phyloP scores from a whole-genome alignment of 2,113 vertebrate species.

The Natator depressus region DNA sequence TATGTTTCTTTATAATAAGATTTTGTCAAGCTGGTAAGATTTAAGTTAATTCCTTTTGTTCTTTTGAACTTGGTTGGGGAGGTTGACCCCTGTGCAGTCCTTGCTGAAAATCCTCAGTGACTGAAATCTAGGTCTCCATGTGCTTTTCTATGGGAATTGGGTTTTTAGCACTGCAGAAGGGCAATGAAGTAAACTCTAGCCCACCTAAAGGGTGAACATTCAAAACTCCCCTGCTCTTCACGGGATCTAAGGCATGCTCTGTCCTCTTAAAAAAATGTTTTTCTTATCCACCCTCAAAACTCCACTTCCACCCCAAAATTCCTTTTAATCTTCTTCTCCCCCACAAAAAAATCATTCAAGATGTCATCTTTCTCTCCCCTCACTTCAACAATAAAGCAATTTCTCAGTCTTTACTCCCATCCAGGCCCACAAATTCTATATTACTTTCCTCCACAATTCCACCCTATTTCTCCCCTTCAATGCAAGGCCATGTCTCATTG shows the following conservation, averaged over 20 bases:
- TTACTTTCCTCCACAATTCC: neutral
- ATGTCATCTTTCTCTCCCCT: neutral
- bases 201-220: neutral
- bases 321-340: neutral
- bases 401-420: neutral
- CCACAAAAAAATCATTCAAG: neutral
- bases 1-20: too few species aligned
- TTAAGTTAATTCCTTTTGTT: too few species aligned
- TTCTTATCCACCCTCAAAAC: neutral
- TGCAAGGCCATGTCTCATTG: neutral
- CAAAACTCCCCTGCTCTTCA: neutral
- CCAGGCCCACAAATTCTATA: neutral
- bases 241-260: neutral
- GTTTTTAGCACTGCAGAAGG: too few species aligned
- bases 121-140: too few species aligned
- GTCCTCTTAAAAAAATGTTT: neutral
- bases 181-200: too few species aligned
- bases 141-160: too few species aligned
- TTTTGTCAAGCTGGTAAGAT: too few species aligned
- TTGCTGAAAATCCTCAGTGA: too few species aligned
- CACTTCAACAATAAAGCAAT: too few species aligned
- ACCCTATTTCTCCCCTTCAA: neutral
- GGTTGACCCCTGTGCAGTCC: too few species aligned
- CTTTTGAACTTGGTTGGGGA: too few species aligned
- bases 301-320: neutral